Percentiles rank a stretch among this genome's conserved stretches.
Conservation (phyloP, 1,140 invertebrate genomes). For the Drosophila nikananu region DNA sequence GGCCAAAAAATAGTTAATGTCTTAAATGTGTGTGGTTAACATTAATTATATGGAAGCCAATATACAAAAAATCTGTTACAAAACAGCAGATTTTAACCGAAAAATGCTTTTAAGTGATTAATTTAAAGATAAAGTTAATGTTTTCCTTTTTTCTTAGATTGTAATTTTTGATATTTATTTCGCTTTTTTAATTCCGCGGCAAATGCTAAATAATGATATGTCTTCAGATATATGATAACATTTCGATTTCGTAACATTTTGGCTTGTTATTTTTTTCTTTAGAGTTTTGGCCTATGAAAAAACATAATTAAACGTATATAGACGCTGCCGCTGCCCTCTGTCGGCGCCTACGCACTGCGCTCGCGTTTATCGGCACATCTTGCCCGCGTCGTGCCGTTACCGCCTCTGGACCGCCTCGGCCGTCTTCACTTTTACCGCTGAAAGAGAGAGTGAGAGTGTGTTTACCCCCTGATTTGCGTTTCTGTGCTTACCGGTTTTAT, state of each 20-base stretch:
- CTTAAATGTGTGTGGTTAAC: neutral
- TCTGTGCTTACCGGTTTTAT: slow-evolving; percentile 73
- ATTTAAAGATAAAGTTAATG: neutral
- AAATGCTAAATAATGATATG: neutral
- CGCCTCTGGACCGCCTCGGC: slow-evolving; percentile 17
- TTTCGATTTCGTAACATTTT: neutral
- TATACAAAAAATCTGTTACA: neutral
- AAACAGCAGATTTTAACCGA: neutral
- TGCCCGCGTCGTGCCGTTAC: slow-evolving; percentile 28
- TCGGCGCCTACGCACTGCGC: slow-evolving; percentile 53
- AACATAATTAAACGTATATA: slow-evolving; percentile 8
- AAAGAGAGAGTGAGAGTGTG: slow-evolving; percentile 80
- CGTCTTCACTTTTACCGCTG: slow-evolving; percentile 73
- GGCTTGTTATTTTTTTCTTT: neutral
- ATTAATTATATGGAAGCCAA: neutral
- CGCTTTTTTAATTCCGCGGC: neutral
- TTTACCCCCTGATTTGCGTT: slow-evolving; percentile 79
- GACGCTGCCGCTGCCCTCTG: slow-evolving; percentile 20
- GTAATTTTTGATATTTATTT: neutral
- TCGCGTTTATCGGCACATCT: slow-evolving; percentile 45
- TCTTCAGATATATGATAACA: slow-evolving; percentile 2
- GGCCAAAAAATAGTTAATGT: slow-evolving; percentile 10
- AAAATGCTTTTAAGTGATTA: neutral
- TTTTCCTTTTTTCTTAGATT: too few species aligned
- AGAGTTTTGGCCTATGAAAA: slow-evolving; percentile 4